These are phyloP conservation scores for Dascyllus trimaculatus DNA, from an alignment of 2,113 vertebrate species.

Conservation along the genomic window DNA sequence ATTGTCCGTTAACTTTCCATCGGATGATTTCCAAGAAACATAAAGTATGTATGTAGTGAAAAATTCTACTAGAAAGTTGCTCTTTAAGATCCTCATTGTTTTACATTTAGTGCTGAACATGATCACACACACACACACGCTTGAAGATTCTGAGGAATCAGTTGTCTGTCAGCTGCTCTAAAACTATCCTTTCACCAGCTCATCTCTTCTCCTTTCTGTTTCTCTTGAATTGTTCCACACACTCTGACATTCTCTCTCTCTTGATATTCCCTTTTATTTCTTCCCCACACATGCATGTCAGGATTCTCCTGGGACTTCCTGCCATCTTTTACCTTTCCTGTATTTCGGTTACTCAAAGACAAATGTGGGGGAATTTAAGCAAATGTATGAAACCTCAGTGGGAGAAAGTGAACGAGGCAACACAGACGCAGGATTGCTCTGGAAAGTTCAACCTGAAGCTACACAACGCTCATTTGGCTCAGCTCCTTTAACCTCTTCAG, in stretches of 20 bases:
- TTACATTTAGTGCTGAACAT: too few species aligned
- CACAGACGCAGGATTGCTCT: not conserved
- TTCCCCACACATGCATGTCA: not conserved
- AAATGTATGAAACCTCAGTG: too few species aligned
- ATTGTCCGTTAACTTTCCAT: too few species aligned
- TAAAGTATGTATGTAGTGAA: too few species aligned
- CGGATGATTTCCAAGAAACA: too few species aligned
- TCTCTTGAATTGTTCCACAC: not conserved
- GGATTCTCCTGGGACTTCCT: not conserved
- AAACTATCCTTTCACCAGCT: constrained; percentile 26
- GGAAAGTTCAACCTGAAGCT: not conserved
- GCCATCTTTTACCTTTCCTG: not conserved
- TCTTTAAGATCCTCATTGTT: too few species aligned
- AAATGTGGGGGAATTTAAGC: not conserved
- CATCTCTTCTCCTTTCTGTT: not conserved
- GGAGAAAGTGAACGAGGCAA: not conserved
- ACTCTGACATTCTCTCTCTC: not conserved
- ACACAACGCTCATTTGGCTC: not conserved
- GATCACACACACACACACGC: not conserved
- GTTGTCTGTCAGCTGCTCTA: constrained; percentile 8
- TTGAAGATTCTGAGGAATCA: constrained; percentile 34
- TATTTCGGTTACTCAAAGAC: not conserved
- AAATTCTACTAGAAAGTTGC: too few species aligned
- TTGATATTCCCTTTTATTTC: not conserved
- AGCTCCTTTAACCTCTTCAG: not conserved